Evolutionary conservation across 2,888 invertebrate species (phyloP), one percentile per base, ranked within the genome.

Genomic region (Fragum fragum): DNA sequence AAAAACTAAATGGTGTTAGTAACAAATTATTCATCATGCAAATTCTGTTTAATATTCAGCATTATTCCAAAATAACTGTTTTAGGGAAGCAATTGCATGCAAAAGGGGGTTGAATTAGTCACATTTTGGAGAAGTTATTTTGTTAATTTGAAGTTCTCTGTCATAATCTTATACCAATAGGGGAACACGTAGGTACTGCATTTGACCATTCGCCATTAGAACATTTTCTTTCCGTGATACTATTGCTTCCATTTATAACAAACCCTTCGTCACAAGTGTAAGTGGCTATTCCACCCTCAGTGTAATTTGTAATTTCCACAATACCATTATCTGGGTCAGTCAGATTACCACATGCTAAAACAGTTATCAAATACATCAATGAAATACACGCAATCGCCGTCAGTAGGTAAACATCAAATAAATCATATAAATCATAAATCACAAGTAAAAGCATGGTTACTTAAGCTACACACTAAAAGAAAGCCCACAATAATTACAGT

Each of bases 191-290:
- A 14, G 57, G 57, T 28, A 26, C 57, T 57, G 23, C 21, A 28
- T 57, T 28, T 0, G 57, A 57, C 57, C 57, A 57, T 23, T 23
- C 5, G 18, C 57, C 57, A 57, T 23, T 28, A 11, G 57, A 26
- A 57, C 57, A 57, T 57, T 14, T 7, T 14, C 57, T 57, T 16
- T 21, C 28, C 11, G 23, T 7, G 14, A 16, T 23, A 23, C 9
- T 57, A 14, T 23, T 26, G 16, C 7, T 18, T 14, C 57, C 57
- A 57, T 14, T 28, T 14, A 57, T 28, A 26, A 57, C 26, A 26
- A 21, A 57, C 28, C 57, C 57, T 28, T 23, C 28, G 26, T 57
- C 18, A 57, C 57, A 57, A 21, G 57, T 57, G 28, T 57, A 57
- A 28, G 57, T 57, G 18, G 57, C 57, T 28, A 57, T 57, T 28